These are phyloP conservation scores for Seriola dumerili DNA, from an alignment of 2,113 vertebrate genomes.

Conservation along the genomic window DNA sequence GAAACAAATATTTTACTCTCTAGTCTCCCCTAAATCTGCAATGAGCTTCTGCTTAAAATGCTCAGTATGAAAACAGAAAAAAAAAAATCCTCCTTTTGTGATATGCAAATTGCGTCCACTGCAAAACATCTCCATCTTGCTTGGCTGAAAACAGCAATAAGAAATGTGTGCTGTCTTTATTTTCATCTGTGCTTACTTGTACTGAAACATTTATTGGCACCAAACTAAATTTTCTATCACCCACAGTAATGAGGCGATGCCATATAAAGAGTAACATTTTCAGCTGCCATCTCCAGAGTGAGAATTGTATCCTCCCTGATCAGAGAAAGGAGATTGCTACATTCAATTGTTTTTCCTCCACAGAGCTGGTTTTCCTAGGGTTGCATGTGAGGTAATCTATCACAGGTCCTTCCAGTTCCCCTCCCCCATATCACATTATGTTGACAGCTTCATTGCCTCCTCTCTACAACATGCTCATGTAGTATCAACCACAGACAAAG, in stretches of 20 bases:
- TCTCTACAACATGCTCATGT: slow-evolving; percentile 37
- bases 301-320: slow-evolving; percentile 1
- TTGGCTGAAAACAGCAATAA: slow-evolving; percentile 3
- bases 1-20: neutral
- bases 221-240: slow-evolving; percentile 1
- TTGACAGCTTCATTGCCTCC: slow-evolving; percentile 68
- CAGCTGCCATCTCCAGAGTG: neutral
- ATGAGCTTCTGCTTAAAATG: neutral
- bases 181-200: slow-evolving; percentile 20
- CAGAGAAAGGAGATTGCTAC: slow-evolving; percentile 17
- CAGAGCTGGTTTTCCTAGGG: slow-evolving; percentile 26
- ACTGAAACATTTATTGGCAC: slow-evolving; percentile 35
- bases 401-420: slow-evolving; percentile 56
- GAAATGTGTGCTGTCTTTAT: neutral
- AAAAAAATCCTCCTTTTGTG: slow-evolving; percentile 27
- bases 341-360: slow-evolving; percentile 46
- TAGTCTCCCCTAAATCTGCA: neutral
- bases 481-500: slow-evolving; percentile 63
- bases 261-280: slow-evolving; percentile 1
- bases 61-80: neutral
- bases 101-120: slow-evolving; percentile 16
- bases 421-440: slow-evolving; percentile 69
- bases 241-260: slow-evolving; percentile 4
- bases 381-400: slow-evolving; percentile 69
- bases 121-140: slow-evolving; percentile 28